Evolutionary conservation across 1,140 invertebrate species (phyloP).

Genomic region (Zaprionus ghesquierei): DNA sequence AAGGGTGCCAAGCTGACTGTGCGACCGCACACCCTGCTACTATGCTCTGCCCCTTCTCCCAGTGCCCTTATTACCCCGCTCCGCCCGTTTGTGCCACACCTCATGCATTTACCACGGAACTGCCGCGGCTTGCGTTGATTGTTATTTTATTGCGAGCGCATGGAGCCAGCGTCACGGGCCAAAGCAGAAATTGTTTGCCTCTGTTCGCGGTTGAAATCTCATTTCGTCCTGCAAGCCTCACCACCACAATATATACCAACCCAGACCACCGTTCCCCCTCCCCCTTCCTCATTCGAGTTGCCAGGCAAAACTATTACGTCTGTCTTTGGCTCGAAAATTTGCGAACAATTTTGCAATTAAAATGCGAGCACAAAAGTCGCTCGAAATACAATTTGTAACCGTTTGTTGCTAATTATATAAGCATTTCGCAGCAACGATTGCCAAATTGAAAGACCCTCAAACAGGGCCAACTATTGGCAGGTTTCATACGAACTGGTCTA

Average conservation of each 20-base stretch:
- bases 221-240: conserved; percentile 45
- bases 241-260: conserved; percentile 22
- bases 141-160: conserved; percentile 73
- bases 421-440: not conserved
- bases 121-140: conserved; percentile 75
- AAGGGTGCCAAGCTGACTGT: not conserved
- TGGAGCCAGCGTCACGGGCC: conserved; percentile 59
- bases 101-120: conserved; percentile 37
- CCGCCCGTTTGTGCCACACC: not conserved
- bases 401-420: conserved; percentile 35
- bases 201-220: conserved; percentile 75
- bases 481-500: too few species aligned
- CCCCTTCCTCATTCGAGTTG: not conserved
- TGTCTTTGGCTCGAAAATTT: conserved; percentile 33
- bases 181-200: conserved; percentile 73
- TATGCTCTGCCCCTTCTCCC: not conserved
- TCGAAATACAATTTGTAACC: conserved; percentile 41
- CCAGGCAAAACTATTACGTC: not conserved
- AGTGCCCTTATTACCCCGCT: not conserved
- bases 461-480: not conserved
- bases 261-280: not conserved
- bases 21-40: not conserved
- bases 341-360: conserved; percentile 44
- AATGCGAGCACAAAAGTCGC: conserved; percentile 41
- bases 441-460: not conserved